Evolutionary conservation across 1,140 invertebrate genomes (phyloP), one percentile per base, ranked within the genome.

Genomic region (Xylocopa sonorina): DNA sequence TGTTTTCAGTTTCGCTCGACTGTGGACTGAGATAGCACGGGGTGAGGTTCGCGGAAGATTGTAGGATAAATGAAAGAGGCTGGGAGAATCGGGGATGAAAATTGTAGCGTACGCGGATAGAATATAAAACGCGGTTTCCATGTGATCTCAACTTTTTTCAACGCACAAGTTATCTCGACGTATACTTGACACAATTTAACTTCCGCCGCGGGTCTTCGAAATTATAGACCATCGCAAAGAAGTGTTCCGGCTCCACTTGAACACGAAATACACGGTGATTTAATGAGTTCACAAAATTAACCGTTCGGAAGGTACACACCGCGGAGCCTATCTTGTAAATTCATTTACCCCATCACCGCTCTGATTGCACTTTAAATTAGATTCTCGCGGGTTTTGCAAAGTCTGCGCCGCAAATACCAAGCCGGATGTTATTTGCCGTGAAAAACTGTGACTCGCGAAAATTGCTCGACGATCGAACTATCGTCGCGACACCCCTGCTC

Each of bases 361-460:
- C 58, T 29, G 41, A 76, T 76, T 29, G 51, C 41, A 38, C 41
- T 57, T 24, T 48, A 57, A 68, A 68, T 76, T 58, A 76, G 41
- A 57, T 76, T 67, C 51, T 48, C 16, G 29, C 21, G 9, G 14
- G 14, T 21, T 66, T 64, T 74, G 21, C 34, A 27, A 27, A 38
- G 38, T 32, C 63, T 14, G 5, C 14, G 21, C 0, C 7, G 14
- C 62, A 43, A 48, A 67, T 32, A 63, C 57, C 50, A 24, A 63
- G 48, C 57, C 64, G n/a, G 21, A 62, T 21, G 29, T 62, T 50
- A 24, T 32, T 48, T 12, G n/a, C 41, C n/a, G 21, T 38, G n/a
- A 27, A 53, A 43, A 62, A 53, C 5, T 67, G 38, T 32, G 3
- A 29, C 16, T 29, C 14, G n/a, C n/a, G 43, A 34, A 46, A 46